Percentiles rank a stretch among this genome's conserved stretches.
phyloP scores from a whole-genome alignment of 2,888 invertebrate species.

The Yponomeuta cagnagella region DNA sequence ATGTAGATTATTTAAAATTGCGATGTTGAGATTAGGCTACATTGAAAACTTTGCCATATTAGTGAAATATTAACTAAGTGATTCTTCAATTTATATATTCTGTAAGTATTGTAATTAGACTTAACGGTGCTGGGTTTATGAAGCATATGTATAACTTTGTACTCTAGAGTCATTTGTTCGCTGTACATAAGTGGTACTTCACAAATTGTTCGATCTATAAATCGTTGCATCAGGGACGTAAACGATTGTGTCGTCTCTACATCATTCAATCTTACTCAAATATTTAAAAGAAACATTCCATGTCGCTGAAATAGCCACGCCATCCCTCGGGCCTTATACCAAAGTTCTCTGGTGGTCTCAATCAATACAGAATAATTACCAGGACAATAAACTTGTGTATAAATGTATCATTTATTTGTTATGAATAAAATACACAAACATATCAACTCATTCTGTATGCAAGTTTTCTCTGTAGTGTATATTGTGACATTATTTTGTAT shows the following conservation, averaged over 20 bases:
- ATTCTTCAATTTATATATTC: conserved; percentile 48
- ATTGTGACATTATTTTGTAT: conserved; percentile 53
- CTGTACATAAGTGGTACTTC: conserved; percentile 33
- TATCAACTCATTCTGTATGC: conserved; percentile 70
- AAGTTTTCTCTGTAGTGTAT: conserved; percentile 75
- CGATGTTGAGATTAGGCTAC: conserved; percentile 63
- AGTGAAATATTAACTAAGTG: conserved; percentile 61
- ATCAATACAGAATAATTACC: conserved; percentile 49
- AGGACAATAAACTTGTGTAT: conserved; percentile 54
- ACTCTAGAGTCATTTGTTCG: conserved; percentile 58
- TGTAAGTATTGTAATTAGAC: conserved; percentile 68
- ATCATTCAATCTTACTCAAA: conserved; percentile 8
- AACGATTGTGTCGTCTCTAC: background rate
- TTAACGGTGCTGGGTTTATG: conserved; percentile 72
- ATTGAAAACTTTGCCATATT: conserved; percentile 77
- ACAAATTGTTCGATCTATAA: conserved; percentile 68
- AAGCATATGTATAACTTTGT: conserved; percentile 57
- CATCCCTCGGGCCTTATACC: background rate
- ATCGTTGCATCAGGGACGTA: conserved; percentile 17
- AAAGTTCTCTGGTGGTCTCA: background rate
- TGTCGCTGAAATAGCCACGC: conserved; percentile 39
- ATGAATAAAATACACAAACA: conserved; percentile 61
- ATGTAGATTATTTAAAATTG: conserved; percentile 41
- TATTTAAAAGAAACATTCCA: conserved; percentile 63
- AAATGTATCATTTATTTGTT: conserved; percentile 62